Conservation (phyloP, 2,888 invertebrate genomes). For the Neoitamus cyanurus region DNA sequence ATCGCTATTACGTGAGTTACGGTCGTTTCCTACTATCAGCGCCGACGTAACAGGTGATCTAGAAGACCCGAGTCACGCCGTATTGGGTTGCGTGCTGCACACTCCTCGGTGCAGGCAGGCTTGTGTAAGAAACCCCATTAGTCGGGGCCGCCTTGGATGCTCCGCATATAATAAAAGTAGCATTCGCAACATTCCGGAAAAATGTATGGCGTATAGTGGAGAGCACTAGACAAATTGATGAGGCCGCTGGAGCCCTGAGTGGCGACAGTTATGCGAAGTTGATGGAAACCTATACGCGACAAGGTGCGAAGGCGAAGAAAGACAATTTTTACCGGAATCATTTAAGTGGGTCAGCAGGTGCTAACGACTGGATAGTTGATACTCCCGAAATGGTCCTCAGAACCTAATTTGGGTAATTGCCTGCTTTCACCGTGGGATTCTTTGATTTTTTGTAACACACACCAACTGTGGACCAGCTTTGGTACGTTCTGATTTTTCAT, state of each 20-base stretch:
- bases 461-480: background rate
- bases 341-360: constrained; percentile 19
- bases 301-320: background rate
- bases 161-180: constrained; percentile 16
- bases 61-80: constrained; percentile 21
- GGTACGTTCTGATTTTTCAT: background rate
- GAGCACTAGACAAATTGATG: constrained; percentile 14
- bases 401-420: background rate
- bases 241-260: background rate
- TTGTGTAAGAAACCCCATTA: constrained; percentile 36
- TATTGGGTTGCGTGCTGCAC: constrained; percentile 39
- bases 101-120: background rate
- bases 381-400: background rate
- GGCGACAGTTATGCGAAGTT: background rate
- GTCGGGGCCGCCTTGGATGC: background rate
- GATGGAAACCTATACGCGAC: background rate
- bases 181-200: constrained; percentile 41
- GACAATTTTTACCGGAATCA: background rate
- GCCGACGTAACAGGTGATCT: constrained; percentile 46
- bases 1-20: constrained; percentile 41
- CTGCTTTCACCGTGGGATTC: constrained; percentile 5
- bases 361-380: background rate
- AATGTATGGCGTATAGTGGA: background rate
- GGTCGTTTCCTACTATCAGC: constrained; percentile 40
- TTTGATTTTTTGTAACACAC: background rate